These are phyloP conservation scores for Leucophenga montana DNA, from an alignment of 2,888 invertebrate genomes.

Conservation along the genomic window DNA sequence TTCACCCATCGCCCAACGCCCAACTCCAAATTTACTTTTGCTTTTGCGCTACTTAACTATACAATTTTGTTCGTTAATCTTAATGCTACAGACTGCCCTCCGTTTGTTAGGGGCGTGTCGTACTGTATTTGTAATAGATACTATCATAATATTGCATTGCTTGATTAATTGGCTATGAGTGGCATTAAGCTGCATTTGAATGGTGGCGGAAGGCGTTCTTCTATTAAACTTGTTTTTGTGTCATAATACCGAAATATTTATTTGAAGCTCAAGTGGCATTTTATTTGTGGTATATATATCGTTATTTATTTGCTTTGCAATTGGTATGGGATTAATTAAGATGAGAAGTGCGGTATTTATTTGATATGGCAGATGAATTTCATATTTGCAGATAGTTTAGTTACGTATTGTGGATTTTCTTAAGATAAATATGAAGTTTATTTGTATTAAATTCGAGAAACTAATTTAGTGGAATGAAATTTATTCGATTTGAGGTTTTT, in stretches of 20 bases:
- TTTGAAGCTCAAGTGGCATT: slow-evolving; percentile 14
- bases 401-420: too few species aligned
- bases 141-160: slow-evolving; percentile 56
- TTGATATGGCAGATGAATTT: too few species aligned
- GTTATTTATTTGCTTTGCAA: slow-evolving; percentile 44
- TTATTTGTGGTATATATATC: slow-evolving; percentile 36
- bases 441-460: too few species aligned
- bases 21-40: too few species aligned
- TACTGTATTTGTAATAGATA: slow-evolving; percentile 53
- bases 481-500: too few species aligned
- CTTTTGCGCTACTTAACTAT: too few species aligned
- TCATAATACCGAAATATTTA: slow-evolving; percentile 17
- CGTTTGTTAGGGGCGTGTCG: slow-evolving; percentile 9
- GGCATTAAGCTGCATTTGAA: not conserved
- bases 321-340: slow-evolving; percentile 34
- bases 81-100: not conserved
- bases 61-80: not conserved
- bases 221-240: not conserved
- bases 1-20: not conserved
- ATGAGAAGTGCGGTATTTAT: not conserved
- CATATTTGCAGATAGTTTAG: too few species aligned
- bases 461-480: too few species aligned
- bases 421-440: too few species aligned
- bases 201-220: not conserved
- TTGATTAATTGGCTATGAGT: slow-evolving; percentile 51